Evolutionary conservation across 1,140 invertebrate genomes (phyloP).

Genomic region (Battus philenor): DNA sequence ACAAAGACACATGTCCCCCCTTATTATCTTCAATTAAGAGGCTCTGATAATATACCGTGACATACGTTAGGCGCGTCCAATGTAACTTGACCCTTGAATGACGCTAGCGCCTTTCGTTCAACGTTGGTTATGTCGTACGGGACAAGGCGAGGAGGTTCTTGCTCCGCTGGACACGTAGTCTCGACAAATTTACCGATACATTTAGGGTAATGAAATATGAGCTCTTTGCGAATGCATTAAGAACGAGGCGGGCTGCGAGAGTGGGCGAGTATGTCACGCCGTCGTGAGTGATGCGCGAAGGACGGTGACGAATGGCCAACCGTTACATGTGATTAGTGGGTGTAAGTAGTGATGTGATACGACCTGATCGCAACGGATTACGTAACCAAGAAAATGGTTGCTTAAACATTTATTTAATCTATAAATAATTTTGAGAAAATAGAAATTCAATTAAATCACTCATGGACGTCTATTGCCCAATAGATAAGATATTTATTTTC

Average conservation of each 20-base stretch:
- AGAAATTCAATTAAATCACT: too few species aligned
- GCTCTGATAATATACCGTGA: conserved; percentile 61
- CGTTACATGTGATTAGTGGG: conserved; percentile 63
- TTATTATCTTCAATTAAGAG: conserved; percentile 74
- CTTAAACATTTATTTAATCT: too few species aligned
- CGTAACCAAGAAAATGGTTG: too few species aligned
- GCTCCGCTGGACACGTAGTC: conserved; percentile 24
- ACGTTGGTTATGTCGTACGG: conserved; percentile 1
- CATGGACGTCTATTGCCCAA: too few species aligned
- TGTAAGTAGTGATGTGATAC: conserved; percentile 14
- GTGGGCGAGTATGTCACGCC: conserved; percentile 19
- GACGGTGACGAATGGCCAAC: conserved; percentile 57
- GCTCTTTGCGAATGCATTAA: conserved; percentile 25
- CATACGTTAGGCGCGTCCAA: conserved; percentile 49
- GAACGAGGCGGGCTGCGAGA: conserved; percentile 2
- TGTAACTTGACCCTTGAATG: conserved; percentile 19
- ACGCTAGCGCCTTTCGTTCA: conserved; percentile 1
- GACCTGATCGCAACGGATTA: background rate
- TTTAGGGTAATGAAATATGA: conserved; percentile 19
- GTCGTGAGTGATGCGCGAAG: conserved; percentile 49
- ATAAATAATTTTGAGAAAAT: too few species aligned
- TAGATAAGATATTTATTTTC: too few species aligned
- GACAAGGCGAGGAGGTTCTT: conserved; percentile 23
- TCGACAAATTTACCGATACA: conserved; percentile 19
- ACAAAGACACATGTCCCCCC: conserved; percentile 68